Evolutionary conservation across 1,140 invertebrate species (phyloP), one percentile per base, ranked within the genome.

Genomic region (Hermetia illucens): DNA sequence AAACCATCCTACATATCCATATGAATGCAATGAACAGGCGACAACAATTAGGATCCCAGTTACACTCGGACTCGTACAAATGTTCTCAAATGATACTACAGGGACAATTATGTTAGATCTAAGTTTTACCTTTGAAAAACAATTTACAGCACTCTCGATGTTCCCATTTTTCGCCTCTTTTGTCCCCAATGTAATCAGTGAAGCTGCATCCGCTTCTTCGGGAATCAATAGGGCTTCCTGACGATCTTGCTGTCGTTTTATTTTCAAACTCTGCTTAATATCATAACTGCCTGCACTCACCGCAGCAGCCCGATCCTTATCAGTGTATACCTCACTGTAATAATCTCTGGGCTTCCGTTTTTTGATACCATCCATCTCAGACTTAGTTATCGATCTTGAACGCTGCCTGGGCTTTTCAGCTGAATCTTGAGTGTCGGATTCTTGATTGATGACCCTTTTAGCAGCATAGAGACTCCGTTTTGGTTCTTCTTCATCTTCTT

Each of bases 271-370:
- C 41, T 80, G 77, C 49, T 90, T 90, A 22, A 90, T 90, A 52
- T 91, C 85, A 32, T 75, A 60, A 25, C 53, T 47, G 3, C 57
- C 56, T 2, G 88, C 72, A 46, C 84, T 83, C 4, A 89, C 85
- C 2, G 86, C 85, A 0, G 87, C 86, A 0, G 87, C 87, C 8
- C 87, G 62, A 55, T 90, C 87, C 51, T 90, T 91, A 55, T 91
- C 87, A 8, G 84, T 89, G 52, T 89, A 91, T 10, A 83, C 58
- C 51, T 90, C 85, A 40, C 82, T 78, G 13, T 57, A 60, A 34
- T 56, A 57, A 45, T 81, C 74, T n/a, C 68, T 66, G 15, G 70
- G 66, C 18, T 71, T 68, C 42, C 66, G 59, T 19, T 69, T 65
- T 9, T 63, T 68, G 47, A 62, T 66, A 63, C 62, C 64, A 47